These are phyloP conservation scores for Drosophila setosimentum DNA, from an alignment of 2,888 invertebrate species.

Conservation along the genomic window DNA sequence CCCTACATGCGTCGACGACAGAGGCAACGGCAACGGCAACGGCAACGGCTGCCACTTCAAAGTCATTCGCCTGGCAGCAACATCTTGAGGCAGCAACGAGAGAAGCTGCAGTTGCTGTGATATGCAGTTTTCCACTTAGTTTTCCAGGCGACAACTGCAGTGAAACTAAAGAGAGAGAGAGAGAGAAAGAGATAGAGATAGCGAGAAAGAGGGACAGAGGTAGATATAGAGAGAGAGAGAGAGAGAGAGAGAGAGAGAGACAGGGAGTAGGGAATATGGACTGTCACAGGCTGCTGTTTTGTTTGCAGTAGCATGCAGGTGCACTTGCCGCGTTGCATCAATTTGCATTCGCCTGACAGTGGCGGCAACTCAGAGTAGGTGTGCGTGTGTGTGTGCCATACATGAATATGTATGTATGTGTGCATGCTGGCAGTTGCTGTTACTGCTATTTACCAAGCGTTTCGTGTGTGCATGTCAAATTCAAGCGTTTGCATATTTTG, in stretches of 20 bases:
- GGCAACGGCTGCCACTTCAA: slow-evolving; percentile 67
- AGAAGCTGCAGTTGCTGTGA: slow-evolving; percentile 60
- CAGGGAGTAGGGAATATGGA: slow-evolving; percentile 37
- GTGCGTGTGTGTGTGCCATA: slow-evolving; percentile 7
- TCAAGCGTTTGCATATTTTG: slow-evolving; percentile 79
- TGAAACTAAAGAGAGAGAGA: slow-evolving; percentile 3
- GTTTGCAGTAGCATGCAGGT: slow-evolving; percentile 75
- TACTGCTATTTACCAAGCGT: slow-evolving; percentile 76
- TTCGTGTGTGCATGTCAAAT: slow-evolving; percentile 80
- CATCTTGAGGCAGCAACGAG: slow-evolving; percentile 63
- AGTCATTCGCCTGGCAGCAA: slow-evolving; percentile 76
- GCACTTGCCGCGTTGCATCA: slow-evolving; percentile 69
- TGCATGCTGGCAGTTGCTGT: slow-evolving; percentile 58
- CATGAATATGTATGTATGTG: slow-evolving; percentile 29
- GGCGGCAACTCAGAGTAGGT: slow-evolving; percentile 11
- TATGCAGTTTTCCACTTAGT: slow-evolving; percentile 70
- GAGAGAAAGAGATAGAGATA: slow-evolving; percentile 3
- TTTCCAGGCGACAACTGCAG: slow-evolving; percentile 36
- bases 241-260: neutral
- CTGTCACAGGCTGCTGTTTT: slow-evolving; percentile 69
- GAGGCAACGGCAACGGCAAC: slow-evolving; percentile 8
- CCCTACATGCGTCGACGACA: slow-evolving; percentile 66
- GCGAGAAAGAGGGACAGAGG: neutral
- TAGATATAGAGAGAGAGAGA: neutral
- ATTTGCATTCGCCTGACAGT: slow-evolving; percentile 67